Percentiles rank a stretch among this genome's conserved stretches.
Evolutionary conservation across 2,113 vertebrate species (phyloP).

Genomic region (Petroica traversi): DNA sequence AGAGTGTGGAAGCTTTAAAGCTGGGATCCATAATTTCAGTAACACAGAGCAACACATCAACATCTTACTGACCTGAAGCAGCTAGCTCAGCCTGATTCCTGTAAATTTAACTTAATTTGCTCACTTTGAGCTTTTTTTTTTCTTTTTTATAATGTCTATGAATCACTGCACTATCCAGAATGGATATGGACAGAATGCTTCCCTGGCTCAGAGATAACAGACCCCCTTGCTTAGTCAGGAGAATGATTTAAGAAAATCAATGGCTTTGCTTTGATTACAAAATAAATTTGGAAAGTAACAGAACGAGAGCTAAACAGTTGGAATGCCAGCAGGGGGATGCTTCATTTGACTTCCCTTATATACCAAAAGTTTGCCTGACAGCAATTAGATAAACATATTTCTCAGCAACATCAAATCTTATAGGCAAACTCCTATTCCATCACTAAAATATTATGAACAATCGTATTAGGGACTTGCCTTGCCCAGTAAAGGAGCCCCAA

Average conservation of each 20-base stretch:
- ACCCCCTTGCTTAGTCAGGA: conserved; percentile 48
- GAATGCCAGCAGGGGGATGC: neutral
- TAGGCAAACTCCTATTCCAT: neutral
- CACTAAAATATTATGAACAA: neutral
- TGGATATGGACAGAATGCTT: conserved; percentile 27
- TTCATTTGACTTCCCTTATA: neutral
- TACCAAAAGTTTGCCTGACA: neutral
- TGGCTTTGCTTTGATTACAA: conserved; percentile 37
- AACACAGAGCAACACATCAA: neutral
- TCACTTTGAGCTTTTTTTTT: conserved; percentile 11
- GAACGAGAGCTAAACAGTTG: neutral
- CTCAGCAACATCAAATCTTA: neutral
- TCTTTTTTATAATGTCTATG: conserved; percentile 25
- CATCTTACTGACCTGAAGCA: neutral
- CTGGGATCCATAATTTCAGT: neutral
- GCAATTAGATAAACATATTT: neutral
- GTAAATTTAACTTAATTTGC: conserved; percentile 54
- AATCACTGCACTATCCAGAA: conserved; percentile 7
- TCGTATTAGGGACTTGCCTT: neutral
- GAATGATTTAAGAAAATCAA: conserved; percentile 50
- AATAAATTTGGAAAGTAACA: conserved; percentile 25
- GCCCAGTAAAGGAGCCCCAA: neutral
- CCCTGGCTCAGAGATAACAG: conserved; percentile 58
- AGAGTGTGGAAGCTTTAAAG: neutral
- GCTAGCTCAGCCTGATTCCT: conserved; percentile 22